Evolutionary conservation across 2,888 invertebrate species (phyloP).

Genomic region (Tetheella fluctuosa): DNA sequence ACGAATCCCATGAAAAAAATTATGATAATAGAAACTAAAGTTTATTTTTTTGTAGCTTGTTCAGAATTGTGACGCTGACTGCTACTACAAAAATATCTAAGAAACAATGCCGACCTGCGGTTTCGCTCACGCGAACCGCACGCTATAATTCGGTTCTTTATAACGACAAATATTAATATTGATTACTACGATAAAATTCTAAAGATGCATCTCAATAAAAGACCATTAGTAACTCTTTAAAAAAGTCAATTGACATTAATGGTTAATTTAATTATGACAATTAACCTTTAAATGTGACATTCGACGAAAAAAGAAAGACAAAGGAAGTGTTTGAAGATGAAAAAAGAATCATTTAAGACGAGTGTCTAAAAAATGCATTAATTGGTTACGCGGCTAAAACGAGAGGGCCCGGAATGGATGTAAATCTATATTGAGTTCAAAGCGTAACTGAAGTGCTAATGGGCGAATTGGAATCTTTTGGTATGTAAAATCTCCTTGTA

Average conservation of each 20-base stretch:
- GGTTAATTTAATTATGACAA: conserved; percentile 16
- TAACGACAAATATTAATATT: neutral
- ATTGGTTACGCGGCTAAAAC: conserved; percentile 67
- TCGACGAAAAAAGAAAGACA: conserved; percentile 29
- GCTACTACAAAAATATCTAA: conserved; percentile 20
- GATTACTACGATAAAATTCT: neutral
- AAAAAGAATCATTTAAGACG: conserved; percentile 36
- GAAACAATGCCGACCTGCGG: neutral
- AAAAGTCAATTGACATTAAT: neutral
- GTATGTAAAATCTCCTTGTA: conserved; percentile 45
- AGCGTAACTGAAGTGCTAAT: conserved; percentile 66
- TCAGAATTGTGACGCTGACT: conserved; percentile 29
- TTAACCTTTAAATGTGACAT: conserved; percentile 24
- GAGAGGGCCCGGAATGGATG: conserved; percentile 59
- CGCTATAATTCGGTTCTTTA: conserved; percentile 6
- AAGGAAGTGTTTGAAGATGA: conserved; percentile 48
- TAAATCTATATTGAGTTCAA: conserved; percentile 63
- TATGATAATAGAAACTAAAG: conserved; percentile 15
- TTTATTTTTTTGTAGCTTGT: conserved; percentile 15
- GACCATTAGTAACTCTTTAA: neutral
- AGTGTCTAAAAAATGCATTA: conserved; percentile 67
- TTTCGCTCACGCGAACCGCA: conserved; percentile 1
- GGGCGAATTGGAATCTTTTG: conserved; percentile 57
- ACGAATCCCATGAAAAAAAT: neutral
- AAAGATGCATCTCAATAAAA: neutral